phyloP scores from a whole-genome alignment of 92 coral and sea anemone species.

The Siderastrea radians region DNA sequence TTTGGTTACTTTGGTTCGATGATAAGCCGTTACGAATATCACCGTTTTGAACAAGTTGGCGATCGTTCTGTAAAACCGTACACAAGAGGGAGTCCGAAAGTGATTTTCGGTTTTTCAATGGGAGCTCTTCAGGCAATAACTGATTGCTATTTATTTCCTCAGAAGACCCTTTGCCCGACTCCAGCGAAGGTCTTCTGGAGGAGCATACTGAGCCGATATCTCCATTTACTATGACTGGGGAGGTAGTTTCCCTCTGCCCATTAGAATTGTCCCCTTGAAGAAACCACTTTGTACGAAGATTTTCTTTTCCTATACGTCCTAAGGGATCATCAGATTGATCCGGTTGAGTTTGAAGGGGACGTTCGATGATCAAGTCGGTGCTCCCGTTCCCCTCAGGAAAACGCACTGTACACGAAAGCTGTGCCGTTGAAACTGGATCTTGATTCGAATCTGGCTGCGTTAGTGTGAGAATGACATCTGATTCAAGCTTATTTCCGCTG shows the following conservation, averaged over 20 bases:
- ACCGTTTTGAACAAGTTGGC: neutral
- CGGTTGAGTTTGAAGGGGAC: neutral
- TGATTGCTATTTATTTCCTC: conserved; percentile 7
- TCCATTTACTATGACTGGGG: conserved; percentile 6
- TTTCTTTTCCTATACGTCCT: neutral
- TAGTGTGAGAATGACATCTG: neutral
- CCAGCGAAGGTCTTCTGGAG: conserved; percentile 25
- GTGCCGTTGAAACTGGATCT: neutral
- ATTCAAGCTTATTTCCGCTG: neutral
- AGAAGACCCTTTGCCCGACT: neutral
- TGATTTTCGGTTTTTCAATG: conserved; percentile 36
- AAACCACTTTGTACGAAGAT: conserved; percentile 30
- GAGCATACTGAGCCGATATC: conserved; percentile 1
- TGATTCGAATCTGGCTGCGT: neutral
- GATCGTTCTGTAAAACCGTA: conserved; percentile 12
- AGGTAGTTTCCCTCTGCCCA: neutral
- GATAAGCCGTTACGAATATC: neutral
- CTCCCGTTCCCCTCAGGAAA: neutral
- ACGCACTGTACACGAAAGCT: neutral
- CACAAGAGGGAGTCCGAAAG: conserved; percentile 43
- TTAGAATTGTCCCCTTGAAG: neutral
- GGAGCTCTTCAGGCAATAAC: neutral
- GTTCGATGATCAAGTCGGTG: neutral
- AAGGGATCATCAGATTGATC: neutral
- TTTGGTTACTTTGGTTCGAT: neutral